Conservation (phyloP, 2,888 invertebrate genomes). For the Spialia ferax region DNA sequence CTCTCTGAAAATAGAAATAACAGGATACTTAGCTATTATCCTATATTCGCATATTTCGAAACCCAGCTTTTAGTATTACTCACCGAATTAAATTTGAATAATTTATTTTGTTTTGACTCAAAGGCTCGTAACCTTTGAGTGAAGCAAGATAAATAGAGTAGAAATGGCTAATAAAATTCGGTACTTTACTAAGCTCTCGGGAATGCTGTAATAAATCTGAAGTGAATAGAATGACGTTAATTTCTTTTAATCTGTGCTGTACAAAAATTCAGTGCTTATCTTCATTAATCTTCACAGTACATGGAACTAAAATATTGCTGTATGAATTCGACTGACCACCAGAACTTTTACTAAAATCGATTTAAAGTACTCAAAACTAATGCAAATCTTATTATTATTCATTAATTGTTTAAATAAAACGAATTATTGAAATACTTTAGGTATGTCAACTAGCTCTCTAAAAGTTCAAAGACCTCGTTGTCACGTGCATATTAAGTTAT, state of each 20-base stretch:
- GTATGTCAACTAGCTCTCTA: too few species aligned
- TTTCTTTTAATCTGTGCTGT: neutral
- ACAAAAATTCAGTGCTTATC: neutral
- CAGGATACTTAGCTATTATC: too few species aligned
- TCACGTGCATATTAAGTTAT: neutral
- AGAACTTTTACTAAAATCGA: too few species aligned
- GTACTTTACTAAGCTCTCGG: neutral
- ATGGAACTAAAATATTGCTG: too few species aligned
- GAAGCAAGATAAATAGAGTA: neutral
- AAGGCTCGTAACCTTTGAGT: slow-evolving; percentile 6
- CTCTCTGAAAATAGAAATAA: too few species aligned
- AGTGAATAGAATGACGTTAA: neutral
- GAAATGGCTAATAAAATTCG: slow-evolving; percentile 1
- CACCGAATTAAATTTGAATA: neutral
- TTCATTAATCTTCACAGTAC: too few species aligned
- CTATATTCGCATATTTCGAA: neutral
- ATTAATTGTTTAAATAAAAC: too few species aligned
- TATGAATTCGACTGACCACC: too few species aligned
- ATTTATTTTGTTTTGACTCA: neutral
- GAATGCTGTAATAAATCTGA: neutral
- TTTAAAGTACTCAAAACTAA: too few species aligned
- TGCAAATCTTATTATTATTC: too few species aligned
- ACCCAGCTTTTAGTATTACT: neutral
- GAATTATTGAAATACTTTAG: too few species aligned
- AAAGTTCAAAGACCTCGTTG: neutral